Conservation (phyloP, 2,797 vertebrate genomes). For the Cebuella pygmaea region DNA sequence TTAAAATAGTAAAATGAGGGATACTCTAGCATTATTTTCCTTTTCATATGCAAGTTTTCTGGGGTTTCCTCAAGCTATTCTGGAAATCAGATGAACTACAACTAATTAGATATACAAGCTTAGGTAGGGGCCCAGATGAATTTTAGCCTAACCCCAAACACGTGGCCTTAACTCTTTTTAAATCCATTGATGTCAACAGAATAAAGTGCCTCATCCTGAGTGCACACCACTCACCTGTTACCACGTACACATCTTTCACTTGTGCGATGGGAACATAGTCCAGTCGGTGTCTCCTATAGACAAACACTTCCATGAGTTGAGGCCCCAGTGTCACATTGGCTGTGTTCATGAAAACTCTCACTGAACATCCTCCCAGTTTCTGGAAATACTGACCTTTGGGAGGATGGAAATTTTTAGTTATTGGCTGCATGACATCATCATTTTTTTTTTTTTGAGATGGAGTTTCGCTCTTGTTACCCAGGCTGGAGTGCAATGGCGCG, state of each 20-base stretch:
- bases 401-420: not conserved
- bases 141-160: not conserved
- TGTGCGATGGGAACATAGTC: constrained; percentile 87
- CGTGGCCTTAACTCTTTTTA: not conserved
- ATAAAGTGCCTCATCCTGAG: not conserved
- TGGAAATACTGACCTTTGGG: constrained; percentile 92
- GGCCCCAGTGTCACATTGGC: constrained; percentile 89
- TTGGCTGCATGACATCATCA: not conserved
- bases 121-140: not conserved
- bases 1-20: not conserved
- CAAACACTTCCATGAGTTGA: constrained; percentile 91
- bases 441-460: too few relatives aligned
- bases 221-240: constrained; percentile 89
- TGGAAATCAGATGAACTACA: not conserved
- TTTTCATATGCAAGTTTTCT: not conserved
- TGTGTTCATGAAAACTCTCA: constrained; percentile 90
- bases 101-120: not conserved
- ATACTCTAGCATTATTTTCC: not conserved
- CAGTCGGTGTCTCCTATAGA: constrained; percentile 90
- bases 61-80: not conserved
- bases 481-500: too few relatives aligned
- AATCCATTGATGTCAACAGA: not conserved
- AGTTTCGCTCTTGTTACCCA: too few relatives aligned
- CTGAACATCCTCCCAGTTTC: constrained; percentile 89
- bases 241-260: constrained; percentile 86